Percentiles rank a stretch among this genome's conserved stretches.
Conservation (phyloP, 1,140 invertebrate genomes). For the Nasonia vitripennis region DNA sequence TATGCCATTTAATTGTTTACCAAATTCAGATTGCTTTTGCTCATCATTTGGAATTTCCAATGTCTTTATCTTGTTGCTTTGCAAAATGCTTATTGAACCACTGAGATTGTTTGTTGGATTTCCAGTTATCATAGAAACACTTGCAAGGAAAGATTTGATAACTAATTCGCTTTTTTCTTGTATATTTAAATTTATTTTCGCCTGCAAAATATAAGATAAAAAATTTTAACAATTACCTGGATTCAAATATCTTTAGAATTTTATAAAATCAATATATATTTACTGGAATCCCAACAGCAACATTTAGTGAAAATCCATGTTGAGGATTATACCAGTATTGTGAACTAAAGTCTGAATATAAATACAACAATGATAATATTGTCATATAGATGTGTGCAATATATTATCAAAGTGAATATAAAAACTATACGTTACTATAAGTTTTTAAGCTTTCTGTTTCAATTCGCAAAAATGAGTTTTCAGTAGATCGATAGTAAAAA, state of each 20-base stretch:
- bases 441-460: constrained; percentile 25
- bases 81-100: constrained; percentile 54
- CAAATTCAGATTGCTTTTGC: constrained; percentile 55
- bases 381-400: not conserved
- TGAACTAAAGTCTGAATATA: constrained; percentile 54
- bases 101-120: constrained; percentile 55
- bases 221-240: not conserved
- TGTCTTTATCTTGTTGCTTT: constrained; percentile 27
- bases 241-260: not conserved
- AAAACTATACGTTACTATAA: constrained; percentile 12
- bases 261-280: not conserved
- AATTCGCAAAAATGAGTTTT: constrained; percentile 29
- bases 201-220: not conserved
- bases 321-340: constrained; percentile 59
- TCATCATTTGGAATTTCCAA: constrained; percentile 35
- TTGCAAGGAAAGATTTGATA: constrained; percentile 11
- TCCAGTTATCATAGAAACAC: constrained; percentile 53
- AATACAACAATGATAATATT: constrained; percentile 6
- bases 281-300: constrained; percentile 28
- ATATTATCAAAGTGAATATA: constrained; percentile 10
- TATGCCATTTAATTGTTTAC: constrained; percentile 36
- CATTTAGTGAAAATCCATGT: constrained; percentile 58
- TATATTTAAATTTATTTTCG: not conserved
- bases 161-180: constrained; percentile 23
- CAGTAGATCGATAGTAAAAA: constrained; percentile 34